Conservation (phyloP, 2,797 vertebrate species). For the Ctenosaura bakeri region DNA sequence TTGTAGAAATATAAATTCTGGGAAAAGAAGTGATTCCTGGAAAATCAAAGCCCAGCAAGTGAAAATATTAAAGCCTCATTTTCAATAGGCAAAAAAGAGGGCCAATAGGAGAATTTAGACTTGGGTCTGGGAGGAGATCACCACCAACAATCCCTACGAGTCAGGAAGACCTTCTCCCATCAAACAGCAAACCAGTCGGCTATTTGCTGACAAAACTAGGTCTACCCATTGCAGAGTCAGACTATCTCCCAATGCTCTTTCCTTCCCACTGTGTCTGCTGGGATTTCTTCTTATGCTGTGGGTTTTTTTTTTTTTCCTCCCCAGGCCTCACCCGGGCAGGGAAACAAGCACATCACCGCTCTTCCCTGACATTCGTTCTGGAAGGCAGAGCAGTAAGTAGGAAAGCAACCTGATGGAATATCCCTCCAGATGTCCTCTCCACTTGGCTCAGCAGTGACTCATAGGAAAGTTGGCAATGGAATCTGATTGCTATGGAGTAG, state of each 20-base stretch:
- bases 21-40: not conserved
- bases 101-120: too few relatives aligned
- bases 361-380: slow-evolving; percentile 1
- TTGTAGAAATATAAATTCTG: not conserved
- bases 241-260: not conserved
- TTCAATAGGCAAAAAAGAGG: too few relatives aligned
- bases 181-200: not conserved
- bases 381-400: slow-evolving; percentile 33
- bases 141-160: not conserved
- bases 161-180: too few relatives aligned
- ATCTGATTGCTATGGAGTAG: not conserved
- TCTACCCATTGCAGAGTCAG: too few relatives aligned
- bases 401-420: not conserved
- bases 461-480: not conserved
- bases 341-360: rapidly evolving
- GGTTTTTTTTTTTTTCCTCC: not conserved
- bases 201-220: too few relatives aligned
- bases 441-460: not conserved
- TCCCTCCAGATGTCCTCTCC: not conserved
- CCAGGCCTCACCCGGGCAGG: not conserved
- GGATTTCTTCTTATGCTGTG: not conserved
- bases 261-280: not conserved
- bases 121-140: not conserved
- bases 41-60: not conserved
- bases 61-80: too few relatives aligned